Percentiles rank a stretch among this genome's conserved stretches.
phyloP scores from a whole-genome alignment of 2,888 invertebrate genomes.

The Cheilosia scutellata region DNA sequence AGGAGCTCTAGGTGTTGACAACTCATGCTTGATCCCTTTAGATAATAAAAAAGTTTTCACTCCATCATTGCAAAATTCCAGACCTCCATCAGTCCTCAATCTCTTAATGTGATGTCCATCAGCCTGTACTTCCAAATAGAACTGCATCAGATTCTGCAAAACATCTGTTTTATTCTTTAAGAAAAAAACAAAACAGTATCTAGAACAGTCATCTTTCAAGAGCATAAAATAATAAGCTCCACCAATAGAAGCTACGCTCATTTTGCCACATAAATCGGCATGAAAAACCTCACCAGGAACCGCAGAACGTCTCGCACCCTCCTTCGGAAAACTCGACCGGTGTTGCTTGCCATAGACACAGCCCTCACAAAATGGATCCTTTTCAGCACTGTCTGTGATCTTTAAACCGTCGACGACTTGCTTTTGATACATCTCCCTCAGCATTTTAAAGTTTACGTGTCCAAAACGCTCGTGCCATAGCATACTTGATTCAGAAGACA shows the following conservation, averaged over 20 bases:
- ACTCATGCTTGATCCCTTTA: conserved; percentile 30
- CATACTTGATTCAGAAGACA: conserved; percentile 41
- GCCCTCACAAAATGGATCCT: conserved; percentile 41
- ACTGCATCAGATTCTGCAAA: conserved; percentile 26
- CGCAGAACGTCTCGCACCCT: too few species aligned
- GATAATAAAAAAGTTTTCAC: neutral
- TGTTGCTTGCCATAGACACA: conserved; percentile 40
- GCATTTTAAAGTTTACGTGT: conserved; percentile 70
- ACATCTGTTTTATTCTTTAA: conserved; percentile 63
- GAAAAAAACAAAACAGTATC: conserved; percentile 65
- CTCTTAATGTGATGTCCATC: conserved; percentile 32
- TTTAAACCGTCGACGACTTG: too few species aligned
- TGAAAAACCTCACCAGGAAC: conserved; percentile 40
- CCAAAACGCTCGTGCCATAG: conserved; percentile 77
- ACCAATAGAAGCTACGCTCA: conserved; percentile 54
- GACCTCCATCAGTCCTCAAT: conserved; percentile 1
- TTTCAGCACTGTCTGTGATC: too few species aligned
- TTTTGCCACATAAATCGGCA: conserved; percentile 62
- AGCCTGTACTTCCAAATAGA: conserved; percentile 39
- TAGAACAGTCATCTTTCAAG: conserved; percentile 63
- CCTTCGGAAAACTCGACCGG: neutral
- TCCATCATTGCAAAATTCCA: conserved; percentile 38
- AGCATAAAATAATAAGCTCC: conserved; percentile 65
- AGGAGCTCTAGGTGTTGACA: conserved; percentile 41
- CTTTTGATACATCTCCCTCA: neutral